phyloP scores from a whole-genome alignment of 2,797 vertebrate species.

The Onychomys torridus region DNA sequence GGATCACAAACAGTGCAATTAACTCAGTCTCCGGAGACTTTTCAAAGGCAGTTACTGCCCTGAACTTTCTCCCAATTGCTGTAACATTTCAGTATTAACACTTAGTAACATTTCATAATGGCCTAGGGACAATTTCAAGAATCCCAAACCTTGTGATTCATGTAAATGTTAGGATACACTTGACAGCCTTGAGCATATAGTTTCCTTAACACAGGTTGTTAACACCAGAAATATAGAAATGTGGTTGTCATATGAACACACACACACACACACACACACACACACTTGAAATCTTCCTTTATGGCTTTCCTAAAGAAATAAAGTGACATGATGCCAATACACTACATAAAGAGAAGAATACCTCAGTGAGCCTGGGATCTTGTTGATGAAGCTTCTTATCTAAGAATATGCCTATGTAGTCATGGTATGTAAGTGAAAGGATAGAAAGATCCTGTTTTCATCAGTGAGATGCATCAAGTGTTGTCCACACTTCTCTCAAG shows the following conservation, averaged over 20 bases:
- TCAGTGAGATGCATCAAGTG: not conserved
- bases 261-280: not conserved
- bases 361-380: not conserved
- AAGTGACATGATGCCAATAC: not conserved
- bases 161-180: not conserved
- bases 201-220: not conserved
- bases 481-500: not conserved
- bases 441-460: not conserved
- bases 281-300: not conserved
- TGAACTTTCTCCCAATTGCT: slow-evolving; percentile 24
- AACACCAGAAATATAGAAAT: not conserved
- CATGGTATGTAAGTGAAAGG: not conserved
- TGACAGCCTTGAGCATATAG: not conserved
- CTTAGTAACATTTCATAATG: not conserved
- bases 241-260: not conserved
- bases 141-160: not conserved
- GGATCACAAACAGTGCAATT: not conserved
- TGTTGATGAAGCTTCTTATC: slow-evolving; percentile 9
- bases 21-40: slow-evolving; percentile 31
- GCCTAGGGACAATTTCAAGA: not conserved
- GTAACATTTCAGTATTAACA: slow-evolving; percentile 47
- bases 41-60: not conserved
- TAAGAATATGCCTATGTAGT: not conserved
- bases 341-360: not conserved
- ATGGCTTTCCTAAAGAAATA: not conserved